Conservation (phyloP, 2,113 vertebrate genomes). For the Podarcis muralis region DNA sequence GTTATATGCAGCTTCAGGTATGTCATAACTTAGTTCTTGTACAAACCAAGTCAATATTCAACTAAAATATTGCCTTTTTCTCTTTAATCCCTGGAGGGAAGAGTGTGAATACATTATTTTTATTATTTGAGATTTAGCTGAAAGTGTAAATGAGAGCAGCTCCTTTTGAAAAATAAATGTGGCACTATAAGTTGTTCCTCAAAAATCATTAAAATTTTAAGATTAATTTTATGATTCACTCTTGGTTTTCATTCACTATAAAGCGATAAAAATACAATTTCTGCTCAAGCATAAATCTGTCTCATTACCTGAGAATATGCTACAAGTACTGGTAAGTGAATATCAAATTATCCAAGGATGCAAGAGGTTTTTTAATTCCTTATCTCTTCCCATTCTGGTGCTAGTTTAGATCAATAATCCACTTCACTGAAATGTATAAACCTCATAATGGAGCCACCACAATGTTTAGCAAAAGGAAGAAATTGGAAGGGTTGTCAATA, state of each 20-base stretch:
- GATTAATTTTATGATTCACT: neutral
- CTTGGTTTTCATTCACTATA: neutral
- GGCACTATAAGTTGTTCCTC: neutral
- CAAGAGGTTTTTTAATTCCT: neutral
- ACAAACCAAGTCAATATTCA: neutral
- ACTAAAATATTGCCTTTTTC: conserved; percentile 10
- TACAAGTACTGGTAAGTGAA: neutral
- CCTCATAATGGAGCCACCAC: neutral
- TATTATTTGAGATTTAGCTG: neutral
- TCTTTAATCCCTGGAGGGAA: neutral
- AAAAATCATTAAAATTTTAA: conserved; percentile 12
- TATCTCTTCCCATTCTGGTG: neutral
- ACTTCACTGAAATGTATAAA: neutral
- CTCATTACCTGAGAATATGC: neutral
- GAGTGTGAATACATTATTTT: neutral
- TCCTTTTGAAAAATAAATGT: neutral
- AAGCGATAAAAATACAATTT: neutral
- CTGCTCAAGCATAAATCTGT: neutral
- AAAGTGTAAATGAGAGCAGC: neutral
- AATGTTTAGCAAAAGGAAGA: neutral
- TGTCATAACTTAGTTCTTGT: neutral
- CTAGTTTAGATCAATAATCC: conserved; percentile 12
- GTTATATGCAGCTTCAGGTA: neutral
- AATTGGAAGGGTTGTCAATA: neutral
- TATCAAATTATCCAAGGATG: neutral